Conservation (phyloP, 2,888 invertebrate genomes). For the Brachypalpus laphriformis region DNA sequence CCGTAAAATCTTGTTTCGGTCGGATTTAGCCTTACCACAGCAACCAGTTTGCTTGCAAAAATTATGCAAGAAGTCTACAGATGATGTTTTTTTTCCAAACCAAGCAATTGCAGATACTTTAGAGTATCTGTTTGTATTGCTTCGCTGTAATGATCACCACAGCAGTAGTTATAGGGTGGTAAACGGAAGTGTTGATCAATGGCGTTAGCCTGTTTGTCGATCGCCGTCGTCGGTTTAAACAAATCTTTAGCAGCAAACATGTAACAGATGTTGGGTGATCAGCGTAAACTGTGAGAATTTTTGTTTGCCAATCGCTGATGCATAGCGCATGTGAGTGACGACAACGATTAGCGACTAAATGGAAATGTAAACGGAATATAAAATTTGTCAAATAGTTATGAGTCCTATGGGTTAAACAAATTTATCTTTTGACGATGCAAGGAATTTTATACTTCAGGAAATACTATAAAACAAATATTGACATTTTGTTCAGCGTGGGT, state of each 20-base stretch:
- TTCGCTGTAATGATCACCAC: slow-evolving; percentile 10
- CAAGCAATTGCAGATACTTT: slow-evolving; percentile 17
- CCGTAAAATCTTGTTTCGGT: slow-evolving; percentile 35
- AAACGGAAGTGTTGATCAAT: slow-evolving; percentile 56
- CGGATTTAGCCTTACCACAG: slow-evolving; percentile 5
- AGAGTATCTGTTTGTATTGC: slow-evolving; percentile 4
- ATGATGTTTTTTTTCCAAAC: not conserved
- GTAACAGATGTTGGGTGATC: not conserved
- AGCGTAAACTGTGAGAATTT: not conserved
- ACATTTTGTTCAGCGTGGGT: too few species aligned
- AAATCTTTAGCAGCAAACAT: slow-evolving; percentile 12
- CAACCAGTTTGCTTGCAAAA: slow-evolving; percentile 41
- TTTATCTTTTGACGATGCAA: not conserved
- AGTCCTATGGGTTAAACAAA: not conserved
- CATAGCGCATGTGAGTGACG: not conserved
- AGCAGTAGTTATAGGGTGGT: not conserved
- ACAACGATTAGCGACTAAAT: slow-evolving; percentile 16
- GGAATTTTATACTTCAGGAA: not conserved
- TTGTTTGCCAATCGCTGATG: slow-evolving; percentile 15
- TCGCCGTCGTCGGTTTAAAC: not conserved
- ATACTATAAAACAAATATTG: not conserved
- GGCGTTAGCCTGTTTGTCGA: slow-evolving; percentile 15
- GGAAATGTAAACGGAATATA: not conserved
- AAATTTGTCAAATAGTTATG: too few species aligned
- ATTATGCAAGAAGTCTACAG: slow-evolving; percentile 56